Conservation (phyloP, 1,140 invertebrate species). For the Apis laboriosa region DNA sequence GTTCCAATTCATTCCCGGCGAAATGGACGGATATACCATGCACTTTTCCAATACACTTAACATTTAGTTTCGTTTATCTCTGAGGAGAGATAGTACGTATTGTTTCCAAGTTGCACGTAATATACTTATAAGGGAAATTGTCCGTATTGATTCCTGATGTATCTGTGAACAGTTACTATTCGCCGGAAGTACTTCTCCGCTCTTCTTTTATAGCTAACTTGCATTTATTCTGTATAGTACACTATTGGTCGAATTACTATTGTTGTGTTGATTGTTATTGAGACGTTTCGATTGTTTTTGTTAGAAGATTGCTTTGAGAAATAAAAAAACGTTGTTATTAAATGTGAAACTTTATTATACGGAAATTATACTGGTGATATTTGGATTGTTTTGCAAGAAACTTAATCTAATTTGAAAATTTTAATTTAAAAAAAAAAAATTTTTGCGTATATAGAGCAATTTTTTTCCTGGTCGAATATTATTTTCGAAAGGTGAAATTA, state of each 20-base stretch:
- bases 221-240: background rate
- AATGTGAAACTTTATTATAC: too few species aligned
- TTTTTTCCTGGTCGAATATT: too few species aligned
- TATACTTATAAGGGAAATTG: background rate
- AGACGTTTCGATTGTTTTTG: background rate
- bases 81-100: background rate
- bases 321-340: too few species aligned
- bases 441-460: too few species aligned
- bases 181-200: background rate
- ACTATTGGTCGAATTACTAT: background rate
- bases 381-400: too few species aligned
- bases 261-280: background rate
- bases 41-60: constrained; percentile 39
- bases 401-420: too few species aligned
- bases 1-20: background rate
- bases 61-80: constrained; percentile 28
- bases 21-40: background rate
- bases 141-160: constrained; percentile 1
- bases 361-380: too few species aligned
- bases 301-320: too few species aligned
- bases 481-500: too few species aligned
- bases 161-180: background rate
- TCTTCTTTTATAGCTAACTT: background rate
- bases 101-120: background rate
- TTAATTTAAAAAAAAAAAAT: too few species aligned